Conservation (phyloP, 1,140 invertebrate species). For the Drosophila kurseongensis region DNA sequence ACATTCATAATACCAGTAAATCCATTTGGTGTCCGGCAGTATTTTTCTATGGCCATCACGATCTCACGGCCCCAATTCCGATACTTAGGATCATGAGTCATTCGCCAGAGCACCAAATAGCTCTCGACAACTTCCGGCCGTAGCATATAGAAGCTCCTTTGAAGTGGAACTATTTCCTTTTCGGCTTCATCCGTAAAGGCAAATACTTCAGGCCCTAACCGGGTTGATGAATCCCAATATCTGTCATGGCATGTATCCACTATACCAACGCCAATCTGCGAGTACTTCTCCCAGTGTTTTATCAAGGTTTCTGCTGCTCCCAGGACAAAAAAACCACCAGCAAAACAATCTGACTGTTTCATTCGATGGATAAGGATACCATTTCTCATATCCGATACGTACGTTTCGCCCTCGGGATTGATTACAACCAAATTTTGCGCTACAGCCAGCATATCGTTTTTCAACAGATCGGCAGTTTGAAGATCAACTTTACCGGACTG, state of each 20-base stretch:
- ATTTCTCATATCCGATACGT: conserved; percentile 96
- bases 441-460: conserved; percentile 93
- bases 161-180: conserved; percentile 88
- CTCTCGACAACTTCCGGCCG: conserved; percentile 98
- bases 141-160: conserved; percentile 97
- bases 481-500: conserved; percentile 91
- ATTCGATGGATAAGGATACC: conserved; percentile 97
- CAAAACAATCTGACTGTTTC: conserved; percentile 98
- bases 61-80: conserved; percentile 99
- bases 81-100: conserved; percentile 97
- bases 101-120: conserved; percentile 97
- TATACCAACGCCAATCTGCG: conserved; percentile 94
- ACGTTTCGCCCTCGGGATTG: conserved; percentile 92
- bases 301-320: conserved; percentile 90
- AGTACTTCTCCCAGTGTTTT: conserved; percentile 89
- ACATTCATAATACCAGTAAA: conserved; percentile 97
- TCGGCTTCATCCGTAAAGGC: conserved; percentile 86
- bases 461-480: conserved; percentile 95
- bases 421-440: conserved; percentile 91
- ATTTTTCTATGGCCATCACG: conserved; percentile 95
- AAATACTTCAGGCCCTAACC: conserved; percentile 96
- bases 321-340: conserved; percentile 96
- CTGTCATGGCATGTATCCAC: conserved; percentile 98
- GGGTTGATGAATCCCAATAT: conserved; percentile 93
- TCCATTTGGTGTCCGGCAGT: conserved; percentile 95